These are phyloP conservation scores for Boleophthalmus pectinirostris DNA, from an alignment of 2,113 vertebrate species.

Conservation along the genomic window DNA sequence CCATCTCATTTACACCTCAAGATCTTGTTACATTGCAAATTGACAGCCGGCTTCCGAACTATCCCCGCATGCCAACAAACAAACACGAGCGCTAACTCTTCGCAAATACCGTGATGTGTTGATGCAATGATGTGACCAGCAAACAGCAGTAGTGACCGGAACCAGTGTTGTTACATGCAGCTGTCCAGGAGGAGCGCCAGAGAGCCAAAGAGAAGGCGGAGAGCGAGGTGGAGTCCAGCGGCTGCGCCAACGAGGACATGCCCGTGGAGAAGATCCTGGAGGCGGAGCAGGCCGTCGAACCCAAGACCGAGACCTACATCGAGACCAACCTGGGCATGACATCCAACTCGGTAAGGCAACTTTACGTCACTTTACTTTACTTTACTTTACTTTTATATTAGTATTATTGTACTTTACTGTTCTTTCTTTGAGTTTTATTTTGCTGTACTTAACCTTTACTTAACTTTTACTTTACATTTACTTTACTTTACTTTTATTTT, in stretches of 20 bases:
- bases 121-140: slow-evolving; percentile 15
- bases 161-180: slow-evolving; percentile 78
- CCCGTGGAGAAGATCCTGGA: slow-evolving; percentile 98
- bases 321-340: slow-evolving; percentile 90
- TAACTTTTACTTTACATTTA: too few relatives aligned
- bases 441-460: too few relatives aligned
- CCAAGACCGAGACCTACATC: slow-evolving; percentile 97
- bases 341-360: slow-evolving; percentile 88
- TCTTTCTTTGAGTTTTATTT: too few relatives aligned
- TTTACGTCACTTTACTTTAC: background rate
- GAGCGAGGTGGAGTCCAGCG: slow-evolving; percentile 92
- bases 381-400: background rate
- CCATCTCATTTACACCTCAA: too few relatives aligned
- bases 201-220: slow-evolving; percentile 93
- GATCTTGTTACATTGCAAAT: too few relatives aligned
- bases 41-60: background rate
- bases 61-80: background rate
- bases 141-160: slow-evolving; percentile 78
- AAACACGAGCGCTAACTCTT: background rate
- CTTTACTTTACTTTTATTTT: too few relatives aligned
- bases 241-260: slow-evolving; percentile 96
- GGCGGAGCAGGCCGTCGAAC: slow-evolving; percentile 94
- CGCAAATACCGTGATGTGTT: background rate
- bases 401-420: too few relatives aligned
- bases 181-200: slow-evolving; percentile 97